A percentile compares a stretch with the other conserved stretches of the same genome.
Conservation (phyloP, 2,797 vertebrate species). For the Pyrocephalus nanus region DNA sequence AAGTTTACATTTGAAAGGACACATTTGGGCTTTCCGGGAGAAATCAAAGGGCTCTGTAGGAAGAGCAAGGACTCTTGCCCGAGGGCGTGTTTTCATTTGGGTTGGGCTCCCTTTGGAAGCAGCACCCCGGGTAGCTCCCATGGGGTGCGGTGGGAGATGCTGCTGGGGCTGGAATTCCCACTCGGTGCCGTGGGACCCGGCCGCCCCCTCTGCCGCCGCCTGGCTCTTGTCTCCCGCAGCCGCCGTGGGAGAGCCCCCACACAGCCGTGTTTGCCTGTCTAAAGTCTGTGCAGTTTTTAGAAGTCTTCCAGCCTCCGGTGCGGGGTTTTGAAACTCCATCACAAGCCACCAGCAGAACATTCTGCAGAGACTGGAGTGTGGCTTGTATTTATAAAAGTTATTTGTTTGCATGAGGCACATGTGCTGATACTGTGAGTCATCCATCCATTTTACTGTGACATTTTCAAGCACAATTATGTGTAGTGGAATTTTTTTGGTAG, state of each 20-base stretch:
- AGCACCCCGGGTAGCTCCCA: background rate
- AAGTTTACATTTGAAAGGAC: background rate
- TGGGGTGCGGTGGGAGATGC: background rate
- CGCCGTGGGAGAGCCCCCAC: constrained; percentile 5
- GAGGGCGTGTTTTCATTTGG: fast-evolving
- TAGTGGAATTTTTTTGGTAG: constrained; percentile 71
- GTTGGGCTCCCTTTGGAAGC: background rate
- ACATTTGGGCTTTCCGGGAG: background rate
- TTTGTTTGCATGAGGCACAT: constrained; percentile 58
- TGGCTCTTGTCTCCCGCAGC: constrained; percentile 3
- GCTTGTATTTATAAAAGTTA: constrained; percentile 59
- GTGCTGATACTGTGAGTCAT: constrained; percentile 72
- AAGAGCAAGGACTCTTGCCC: background rate
- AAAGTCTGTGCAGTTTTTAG: constrained; percentile 45
- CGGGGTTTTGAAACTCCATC: constrained; percentile 24
- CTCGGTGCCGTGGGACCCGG: fast-evolving
- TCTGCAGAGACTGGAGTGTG: constrained; percentile 7
- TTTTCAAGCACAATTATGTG: constrained; percentile 74
- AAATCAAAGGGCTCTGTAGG: background rate
- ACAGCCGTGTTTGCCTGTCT: constrained; percentile 8
- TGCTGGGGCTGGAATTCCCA: background rate
- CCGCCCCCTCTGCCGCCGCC: background rate
- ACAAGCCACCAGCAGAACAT: constrained; percentile 1
- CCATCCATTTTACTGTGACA: constrained; percentile 64
- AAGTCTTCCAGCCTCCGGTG: constrained; percentile 42